These are phyloP conservation scores for Glaucomys volans DNA, from an alignment of 2,113 vertebrate species.

Conservation along the genomic window DNA sequence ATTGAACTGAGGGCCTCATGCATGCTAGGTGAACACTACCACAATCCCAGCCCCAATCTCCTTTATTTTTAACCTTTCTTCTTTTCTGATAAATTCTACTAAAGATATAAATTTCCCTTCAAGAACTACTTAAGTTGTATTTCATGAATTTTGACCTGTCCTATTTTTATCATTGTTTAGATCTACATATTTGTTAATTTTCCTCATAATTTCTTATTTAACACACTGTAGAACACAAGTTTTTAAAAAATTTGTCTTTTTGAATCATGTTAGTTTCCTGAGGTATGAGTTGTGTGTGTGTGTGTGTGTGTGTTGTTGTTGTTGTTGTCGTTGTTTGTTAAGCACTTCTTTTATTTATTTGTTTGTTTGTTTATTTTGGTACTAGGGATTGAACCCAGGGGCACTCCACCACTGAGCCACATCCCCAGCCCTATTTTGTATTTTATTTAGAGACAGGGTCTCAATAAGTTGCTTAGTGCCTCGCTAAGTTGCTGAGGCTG, in stretches of 20 bases:
- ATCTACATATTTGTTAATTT: neutral
- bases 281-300: neutral
- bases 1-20: too few relatives aligned
- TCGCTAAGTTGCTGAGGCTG: too few relatives aligned
- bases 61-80: neutral
- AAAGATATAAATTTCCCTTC: neutral
- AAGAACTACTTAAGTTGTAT: neutral
- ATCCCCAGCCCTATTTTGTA: too few relatives aligned
- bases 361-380: too few relatives aligned
- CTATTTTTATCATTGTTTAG: neutral
- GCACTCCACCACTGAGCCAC: too few relatives aligned
- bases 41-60: too few relatives aligned
- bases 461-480: too few relatives aligned
- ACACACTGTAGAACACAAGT: neutral
- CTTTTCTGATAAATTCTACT: neutral
- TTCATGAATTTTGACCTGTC: conserved; percentile 5
- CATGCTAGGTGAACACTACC: too few relatives aligned
- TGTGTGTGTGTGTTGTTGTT: too few relatives aligned
- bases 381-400: too few relatives aligned
- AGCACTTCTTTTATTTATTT: neutral
- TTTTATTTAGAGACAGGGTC: too few relatives aligned
- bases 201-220: neutral
- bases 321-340: neutral
- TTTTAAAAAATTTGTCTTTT: neutral
- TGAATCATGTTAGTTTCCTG: neutral